Evolutionary conservation across 2,888 invertebrate species (phyloP).

Genomic region (Acheta domesticus): DNA sequence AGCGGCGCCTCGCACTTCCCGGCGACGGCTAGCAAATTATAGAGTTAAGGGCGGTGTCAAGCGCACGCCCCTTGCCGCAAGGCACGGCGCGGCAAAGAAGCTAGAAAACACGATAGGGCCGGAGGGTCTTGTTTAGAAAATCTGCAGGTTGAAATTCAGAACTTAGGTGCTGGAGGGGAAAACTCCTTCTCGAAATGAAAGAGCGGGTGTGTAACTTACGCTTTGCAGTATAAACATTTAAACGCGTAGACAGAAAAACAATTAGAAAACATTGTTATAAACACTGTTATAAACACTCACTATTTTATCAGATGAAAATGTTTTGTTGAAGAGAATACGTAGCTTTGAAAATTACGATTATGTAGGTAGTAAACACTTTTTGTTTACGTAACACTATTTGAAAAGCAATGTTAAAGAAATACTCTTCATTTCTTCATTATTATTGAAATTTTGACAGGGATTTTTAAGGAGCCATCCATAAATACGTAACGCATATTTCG

Average conservation of each 20-base stretch:
- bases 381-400: background rate
- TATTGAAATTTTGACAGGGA: too few species aligned
- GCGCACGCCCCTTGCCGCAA: background rate
- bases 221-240: too few species aligned
- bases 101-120: background rate
- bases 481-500: too few species aligned
- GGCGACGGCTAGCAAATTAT: constrained; percentile 3
- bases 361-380: background rate
- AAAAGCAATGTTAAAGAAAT: background rate
- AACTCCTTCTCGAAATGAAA: too few species aligned
- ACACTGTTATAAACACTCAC: too few species aligned
- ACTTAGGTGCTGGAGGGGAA: too few species aligned
- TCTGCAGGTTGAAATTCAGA: too few species aligned
- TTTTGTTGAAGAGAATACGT: background rate
- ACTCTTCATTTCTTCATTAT: too few species aligned
- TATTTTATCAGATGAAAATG: background rate
- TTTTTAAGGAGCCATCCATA: too few species aligned
- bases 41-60: background rate
- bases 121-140: background rate
- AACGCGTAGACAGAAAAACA: too few species aligned
- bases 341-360: background rate
- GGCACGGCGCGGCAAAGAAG: background rate
- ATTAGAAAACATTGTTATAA: too few species aligned
- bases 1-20: background rate
- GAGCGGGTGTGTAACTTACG: too few species aligned